Conservation (phyloP, 2,113 vertebrate species). For the human region DNA sequence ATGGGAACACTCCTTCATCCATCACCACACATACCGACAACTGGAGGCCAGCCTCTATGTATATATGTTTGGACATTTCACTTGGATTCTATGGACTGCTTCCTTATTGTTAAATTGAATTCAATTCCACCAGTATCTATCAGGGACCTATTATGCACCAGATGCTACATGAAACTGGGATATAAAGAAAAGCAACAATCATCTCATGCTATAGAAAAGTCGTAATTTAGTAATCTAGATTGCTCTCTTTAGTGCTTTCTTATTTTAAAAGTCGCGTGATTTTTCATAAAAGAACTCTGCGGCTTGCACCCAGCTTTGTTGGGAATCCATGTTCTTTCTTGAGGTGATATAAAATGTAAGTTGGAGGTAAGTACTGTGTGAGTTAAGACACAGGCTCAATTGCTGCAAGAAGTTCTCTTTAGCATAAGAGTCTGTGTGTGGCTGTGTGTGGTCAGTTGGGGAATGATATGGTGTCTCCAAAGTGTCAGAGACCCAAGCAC, state of each 20-base stretch:
- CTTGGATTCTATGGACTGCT: not conserved
- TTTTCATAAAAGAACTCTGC: not conserved
- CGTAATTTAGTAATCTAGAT: not conserved
- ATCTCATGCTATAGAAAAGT: not conserved
- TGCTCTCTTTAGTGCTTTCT: not conserved
- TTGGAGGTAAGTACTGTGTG: not conserved
- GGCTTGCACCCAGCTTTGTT: not conserved
- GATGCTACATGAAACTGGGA: not conserved
- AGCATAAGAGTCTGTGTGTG: not conserved
- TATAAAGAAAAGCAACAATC: not conserved
- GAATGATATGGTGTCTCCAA: not conserved
- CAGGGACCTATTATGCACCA: not conserved
- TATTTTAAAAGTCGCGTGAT: not conserved
- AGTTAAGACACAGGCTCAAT: not conserved
- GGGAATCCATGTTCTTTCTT: not conserved
- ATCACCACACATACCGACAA: not conserved
- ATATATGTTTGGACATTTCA: not conserved
- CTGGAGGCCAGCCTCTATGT: not conserved
- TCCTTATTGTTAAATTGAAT: not conserved
- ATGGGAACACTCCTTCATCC: not conserved
- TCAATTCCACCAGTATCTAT: not conserved
- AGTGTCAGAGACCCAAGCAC: not conserved
- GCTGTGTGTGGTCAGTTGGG: not conserved
- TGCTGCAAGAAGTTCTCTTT: too few relatives aligned
- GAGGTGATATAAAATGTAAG: not conserved